Percentiles rank a stretch among this genome's conserved stretches.
phyloP scores from a whole-genome alignment of 1,140 invertebrate genomes.

The Ridgeia piscesae region DNA sequence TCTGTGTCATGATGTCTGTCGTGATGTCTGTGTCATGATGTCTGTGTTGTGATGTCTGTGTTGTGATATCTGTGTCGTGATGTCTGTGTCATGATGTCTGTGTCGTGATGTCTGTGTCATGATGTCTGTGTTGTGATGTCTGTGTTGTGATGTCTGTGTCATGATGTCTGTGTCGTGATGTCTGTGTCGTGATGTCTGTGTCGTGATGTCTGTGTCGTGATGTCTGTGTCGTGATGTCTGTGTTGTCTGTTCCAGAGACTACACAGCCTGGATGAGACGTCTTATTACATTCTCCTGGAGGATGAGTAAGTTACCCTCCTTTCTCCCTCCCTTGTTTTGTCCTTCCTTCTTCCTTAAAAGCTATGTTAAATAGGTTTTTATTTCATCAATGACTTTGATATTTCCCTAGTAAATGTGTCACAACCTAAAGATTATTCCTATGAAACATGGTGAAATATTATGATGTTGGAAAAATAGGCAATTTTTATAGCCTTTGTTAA shows the following conservation, averaged over 20 bases:
- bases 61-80: background rate
- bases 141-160: background rate
- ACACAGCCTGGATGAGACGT: background rate
- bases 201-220: background rate
- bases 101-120: background rate
- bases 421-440: too few relatives aligned
- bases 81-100: too few relatives aligned
- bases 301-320: background rate
- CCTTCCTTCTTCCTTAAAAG: background rate
- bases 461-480: too few relatives aligned
- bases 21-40: background rate
- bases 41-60: background rate
- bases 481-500: too few relatives aligned
- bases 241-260: conserved; percentile 6
- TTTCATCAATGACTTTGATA: too few relatives aligned
- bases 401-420: too few relatives aligned
- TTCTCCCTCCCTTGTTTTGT: background rate
- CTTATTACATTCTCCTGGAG: background rate
- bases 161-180: background rate
- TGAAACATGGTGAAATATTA: too few relatives aligned
- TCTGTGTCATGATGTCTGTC: background rate
- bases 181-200: background rate
- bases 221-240: background rate
- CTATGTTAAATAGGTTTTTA: too few relatives aligned
- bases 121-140: too few relatives aligned